A percentile compares a stretch with the other conserved stretches of the same genome.
Conservation (phyloP, 2,113 vertebrate species). For the Scomber japonicus region DNA sequence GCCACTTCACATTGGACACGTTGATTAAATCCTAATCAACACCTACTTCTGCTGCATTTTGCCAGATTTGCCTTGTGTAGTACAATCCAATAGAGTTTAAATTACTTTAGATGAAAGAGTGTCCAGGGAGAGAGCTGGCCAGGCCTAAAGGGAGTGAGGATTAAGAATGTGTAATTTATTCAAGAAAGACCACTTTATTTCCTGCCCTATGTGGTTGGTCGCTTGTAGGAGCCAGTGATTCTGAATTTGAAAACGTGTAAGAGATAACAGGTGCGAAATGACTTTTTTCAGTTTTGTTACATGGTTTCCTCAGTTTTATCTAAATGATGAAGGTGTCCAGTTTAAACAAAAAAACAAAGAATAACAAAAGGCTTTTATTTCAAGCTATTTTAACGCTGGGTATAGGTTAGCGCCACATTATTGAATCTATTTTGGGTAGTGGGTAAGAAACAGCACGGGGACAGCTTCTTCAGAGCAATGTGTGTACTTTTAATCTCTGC, state of each 20-base stretch:
- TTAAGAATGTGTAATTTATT: slow-evolving; percentile 77
- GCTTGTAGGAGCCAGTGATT: slow-evolving; percentile 56
- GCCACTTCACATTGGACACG: slow-evolving; percentile 33
- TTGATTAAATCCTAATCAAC: slow-evolving; percentile 64
- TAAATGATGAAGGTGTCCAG: slow-evolving; percentile 6
- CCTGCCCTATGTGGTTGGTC: slow-evolving; percentile 51
- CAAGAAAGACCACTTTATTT: slow-evolving; percentile 68
- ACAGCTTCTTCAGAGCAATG: no score
- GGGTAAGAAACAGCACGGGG: no score
- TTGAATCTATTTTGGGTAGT: no score
- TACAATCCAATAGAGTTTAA: slow-evolving; percentile 67
- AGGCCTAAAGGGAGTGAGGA: slow-evolving; percentile 62
- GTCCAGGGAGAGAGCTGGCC: slow-evolving; percentile 57
- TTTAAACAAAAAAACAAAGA: background rate
- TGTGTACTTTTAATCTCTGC: no score
- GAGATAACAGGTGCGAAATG: slow-evolving; percentile 59
- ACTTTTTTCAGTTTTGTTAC: slow-evolving; percentile 36
- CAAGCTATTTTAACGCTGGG: background rate
- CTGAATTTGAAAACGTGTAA: slow-evolving; percentile 64
- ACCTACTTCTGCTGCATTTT: slow-evolving; percentile 47
- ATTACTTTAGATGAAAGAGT: slow-evolving; percentile 59
- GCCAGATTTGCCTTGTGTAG: slow-evolving; percentile 41
- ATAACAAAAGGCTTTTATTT: background rate
- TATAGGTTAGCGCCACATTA: no score
- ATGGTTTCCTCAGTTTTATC: slow-evolving; percentile 15